Percentiles rank a stretch among this genome's conserved stretches.
Conservation (phyloP, 2,113 vertebrate species). For the Chaenogobius annularis region DNA sequence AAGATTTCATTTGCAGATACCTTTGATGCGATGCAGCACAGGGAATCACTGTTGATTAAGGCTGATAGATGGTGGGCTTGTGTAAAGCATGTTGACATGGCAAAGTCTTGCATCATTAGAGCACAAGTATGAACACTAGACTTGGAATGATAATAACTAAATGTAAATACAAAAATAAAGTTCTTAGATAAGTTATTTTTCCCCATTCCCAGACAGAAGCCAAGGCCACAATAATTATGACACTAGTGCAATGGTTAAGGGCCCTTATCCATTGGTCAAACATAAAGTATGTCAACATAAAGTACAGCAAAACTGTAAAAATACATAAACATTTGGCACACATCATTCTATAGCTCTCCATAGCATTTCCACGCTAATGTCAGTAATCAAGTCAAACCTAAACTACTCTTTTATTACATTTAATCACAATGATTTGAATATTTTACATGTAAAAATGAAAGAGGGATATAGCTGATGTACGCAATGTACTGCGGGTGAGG, state of each 20-base stretch:
- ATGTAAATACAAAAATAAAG: background rate
- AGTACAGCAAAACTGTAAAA: no score
- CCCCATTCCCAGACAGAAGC: background rate
- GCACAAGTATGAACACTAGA: conserved; percentile 7
- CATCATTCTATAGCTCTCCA: no score
- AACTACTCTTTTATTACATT: background rate
- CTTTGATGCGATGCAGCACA: conserved; percentile 60
- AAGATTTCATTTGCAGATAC: conserved; percentile 78
- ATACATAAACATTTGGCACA: no score
- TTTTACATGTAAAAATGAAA: background rate
- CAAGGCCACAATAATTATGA: no score
- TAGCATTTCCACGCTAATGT: no score
- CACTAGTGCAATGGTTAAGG: background rate
- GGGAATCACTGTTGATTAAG: conserved; percentile 66
- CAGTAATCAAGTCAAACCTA: no score
- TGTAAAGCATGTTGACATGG: conserved; percentile 54
- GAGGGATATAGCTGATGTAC: no score
- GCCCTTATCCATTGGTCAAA: no score
- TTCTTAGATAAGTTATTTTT: background rate
- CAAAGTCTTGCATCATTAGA: conserved; percentile 39
- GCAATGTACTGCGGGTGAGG: background rate
- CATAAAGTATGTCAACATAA: no score
- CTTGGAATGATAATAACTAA: background rate
- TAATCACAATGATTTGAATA: background rate
- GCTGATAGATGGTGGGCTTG: conserved; percentile 56